A percentile compares a stretch with the other conserved stretches of the same genome.
These are phyloP conservation scores for Pholis gunnellus DNA, from an alignment of 2,113 vertebrate genomes.

Conservation along the genomic window DNA sequence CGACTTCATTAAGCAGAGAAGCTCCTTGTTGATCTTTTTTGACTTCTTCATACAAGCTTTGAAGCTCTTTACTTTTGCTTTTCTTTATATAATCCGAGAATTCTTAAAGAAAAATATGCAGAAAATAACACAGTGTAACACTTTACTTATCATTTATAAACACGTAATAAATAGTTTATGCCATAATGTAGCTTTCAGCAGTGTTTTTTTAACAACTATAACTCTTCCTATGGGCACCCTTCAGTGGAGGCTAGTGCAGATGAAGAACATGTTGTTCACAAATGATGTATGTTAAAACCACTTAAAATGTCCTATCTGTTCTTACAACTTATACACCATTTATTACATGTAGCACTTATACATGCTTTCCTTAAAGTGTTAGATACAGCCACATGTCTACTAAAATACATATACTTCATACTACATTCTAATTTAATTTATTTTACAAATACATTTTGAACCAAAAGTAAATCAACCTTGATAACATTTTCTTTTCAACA, in stretches of 20 bases:
- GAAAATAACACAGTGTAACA: neutral
- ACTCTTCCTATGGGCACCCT: neutral
- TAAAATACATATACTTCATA: neutral
- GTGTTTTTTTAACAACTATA: neutral
- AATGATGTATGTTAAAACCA: neutral
- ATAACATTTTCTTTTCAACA: neutral
- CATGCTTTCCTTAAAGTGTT: neutral
- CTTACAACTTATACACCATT: neutral
- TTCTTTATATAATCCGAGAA: constrained; percentile 19
- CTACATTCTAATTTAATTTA: no score
- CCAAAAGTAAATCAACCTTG: neutral
- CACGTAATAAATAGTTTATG: neutral
- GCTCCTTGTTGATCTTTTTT: constrained; percentile 6
- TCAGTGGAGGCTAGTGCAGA: neutral
- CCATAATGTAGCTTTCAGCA: neutral
- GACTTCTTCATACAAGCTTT: constrained; percentile 18
- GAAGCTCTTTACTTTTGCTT: constrained; percentile 18
- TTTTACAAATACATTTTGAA: neutral
- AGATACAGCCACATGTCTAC: neutral
- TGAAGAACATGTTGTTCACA: neutral
- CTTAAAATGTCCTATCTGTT: neutral
- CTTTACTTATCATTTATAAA: neutral
- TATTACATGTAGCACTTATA: neutral
- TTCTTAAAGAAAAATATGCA: neutral
- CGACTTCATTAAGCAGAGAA: constrained; percentile 46